Base-by-base conservation (phyloP, 2,113 vertebrate genomes). In the Cyprinodon brontotheroides region DNA sequence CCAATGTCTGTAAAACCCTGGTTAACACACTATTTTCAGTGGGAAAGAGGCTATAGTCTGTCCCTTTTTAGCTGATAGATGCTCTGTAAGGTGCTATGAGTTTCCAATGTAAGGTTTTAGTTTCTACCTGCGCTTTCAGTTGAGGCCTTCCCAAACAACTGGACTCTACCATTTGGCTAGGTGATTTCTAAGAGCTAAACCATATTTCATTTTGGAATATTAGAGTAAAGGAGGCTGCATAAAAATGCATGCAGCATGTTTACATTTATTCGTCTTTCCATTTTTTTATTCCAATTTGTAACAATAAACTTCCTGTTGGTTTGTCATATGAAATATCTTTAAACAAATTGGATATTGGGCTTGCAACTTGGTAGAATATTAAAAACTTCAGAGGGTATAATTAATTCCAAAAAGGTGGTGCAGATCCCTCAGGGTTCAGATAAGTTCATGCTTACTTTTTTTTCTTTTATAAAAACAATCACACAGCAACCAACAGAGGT, bases 401-500 rank as follows among this genome's bases (percentile, higher is more conserved):
- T 17, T 50, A 15, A 13, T 50, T 50, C 6, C 7, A 6, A 13
- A 29, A n/a, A n/a, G 50, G 20, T 1, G 20, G 6, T 20, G 6
- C 2, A n/a, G 50, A 57, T 20, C 50, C 50, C 10, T 20, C 17
- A n/a, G 50, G 50, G 5, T 20, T n/a, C n/a, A 4, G 17, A 57
- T 57, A 8, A 57, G 20, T n/a, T 57, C 5, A 57, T 3, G 50
- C 20, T 57, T 9, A 57, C n/a, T 20, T 9, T 57, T 9, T 57
- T 57, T 14, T 53, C 17, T 57, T 9, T 10, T 9, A n/a, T 9
- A 57, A 57, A 50, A 20, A 50, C 13, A 1, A 12, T 50, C 13
- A 57, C 9, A 65, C 20, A 43, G 29, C 29, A n/a, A n/a, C 60
- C 65, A 57, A 11, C 72, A 59, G 45, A 77, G 59, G 11, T 60